These are phyloP conservation scores for Sebastes matsubarae DNA, from an alignment of 2,797 vertebrate genomes.

Conservation along the genomic window DNA sequence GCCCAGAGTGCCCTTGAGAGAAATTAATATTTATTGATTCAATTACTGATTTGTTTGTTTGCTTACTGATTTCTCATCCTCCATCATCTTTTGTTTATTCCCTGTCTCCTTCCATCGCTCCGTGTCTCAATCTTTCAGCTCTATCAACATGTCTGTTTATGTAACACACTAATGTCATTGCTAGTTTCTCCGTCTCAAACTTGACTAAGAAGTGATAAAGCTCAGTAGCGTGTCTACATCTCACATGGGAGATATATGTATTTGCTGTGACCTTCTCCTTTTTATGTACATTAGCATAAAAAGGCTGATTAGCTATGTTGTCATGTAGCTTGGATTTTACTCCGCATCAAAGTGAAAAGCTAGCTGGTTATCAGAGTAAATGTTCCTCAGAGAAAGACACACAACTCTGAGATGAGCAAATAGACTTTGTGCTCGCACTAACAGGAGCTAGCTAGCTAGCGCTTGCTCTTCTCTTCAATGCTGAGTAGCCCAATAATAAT, in stretches of 20 bases:
- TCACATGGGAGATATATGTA: background rate
- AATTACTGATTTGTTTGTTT: background rate
- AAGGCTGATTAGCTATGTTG: background rate
- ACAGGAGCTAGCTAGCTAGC: background rate
- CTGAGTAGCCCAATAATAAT: background rate
- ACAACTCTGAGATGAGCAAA: background rate
- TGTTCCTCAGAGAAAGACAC: background rate
- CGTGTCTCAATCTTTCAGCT: background rate
- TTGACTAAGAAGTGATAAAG: background rate
- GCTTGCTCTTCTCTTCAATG: background rate
- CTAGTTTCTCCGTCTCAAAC: background rate
- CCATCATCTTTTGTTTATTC: background rate
- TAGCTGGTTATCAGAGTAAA: background rate
- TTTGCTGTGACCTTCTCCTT: background rate
- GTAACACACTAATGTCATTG: background rate
- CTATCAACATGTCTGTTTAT: background rate
- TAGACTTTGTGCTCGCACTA: background rate
- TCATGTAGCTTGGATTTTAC: background rate
- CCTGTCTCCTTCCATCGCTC: background rate
- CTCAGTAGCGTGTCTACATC: background rate
- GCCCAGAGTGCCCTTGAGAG: background rate
- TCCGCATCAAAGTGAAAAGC: background rate
- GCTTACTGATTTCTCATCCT: background rate
- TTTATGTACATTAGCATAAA: background rate
- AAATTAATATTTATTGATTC: conserved; percentile 2